Percentiles rank a stretch among this genome's conserved stretches.
phyloP scores from a whole-genome alignment of 1,140 invertebrate genomes.

The Achroia grisella region DNA sequence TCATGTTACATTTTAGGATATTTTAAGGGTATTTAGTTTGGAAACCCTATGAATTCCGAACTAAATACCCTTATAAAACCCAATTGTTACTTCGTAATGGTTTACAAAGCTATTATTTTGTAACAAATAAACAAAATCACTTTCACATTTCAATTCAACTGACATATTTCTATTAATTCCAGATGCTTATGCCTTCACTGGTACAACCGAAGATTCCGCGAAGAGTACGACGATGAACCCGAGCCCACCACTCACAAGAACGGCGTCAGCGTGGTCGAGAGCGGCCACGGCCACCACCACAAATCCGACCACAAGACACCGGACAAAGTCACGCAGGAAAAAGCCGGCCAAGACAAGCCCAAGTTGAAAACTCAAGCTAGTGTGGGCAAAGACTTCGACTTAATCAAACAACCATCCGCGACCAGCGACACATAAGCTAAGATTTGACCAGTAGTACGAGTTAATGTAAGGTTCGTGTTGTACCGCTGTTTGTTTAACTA shows the following conservation, averaged over 20 bases:
- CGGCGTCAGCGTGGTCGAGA: constrained; percentile 45
- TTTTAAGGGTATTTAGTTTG: too few species aligned
- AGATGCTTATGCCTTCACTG: constrained; percentile 59
- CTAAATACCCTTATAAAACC: too few species aligned
- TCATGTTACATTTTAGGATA: too few species aligned
- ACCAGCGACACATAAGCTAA: constrained; percentile 53
- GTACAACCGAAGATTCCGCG: constrained; percentile 44
- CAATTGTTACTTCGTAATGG: too few species aligned
- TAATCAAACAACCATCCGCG: constrained; percentile 52
- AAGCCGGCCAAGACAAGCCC: constrained; percentile 25
- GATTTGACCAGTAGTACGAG: constrained; percentile 13
- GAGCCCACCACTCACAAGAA: constrained; percentile 31
- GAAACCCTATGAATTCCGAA: too few species aligned
- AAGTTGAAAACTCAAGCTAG: constrained; percentile 54
- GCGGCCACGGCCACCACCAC: constrained; percentile 15
- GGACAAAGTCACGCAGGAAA: constrained; percentile 16
- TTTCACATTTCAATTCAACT: too few species aligned
- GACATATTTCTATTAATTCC: too few species aligned
- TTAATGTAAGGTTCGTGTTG: constrained; percentile 13
- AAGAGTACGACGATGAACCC: constrained; percentile 36
- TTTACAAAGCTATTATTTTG: too few species aligned
- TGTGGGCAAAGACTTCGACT: constrained; percentile 41
- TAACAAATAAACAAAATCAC: too few species aligned
- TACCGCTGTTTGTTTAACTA: constrained; percentile 5
- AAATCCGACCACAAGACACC: constrained; percentile 3